Base-by-base conservation (phyloP, 2,797 vertebrate species). In the Lutjanus campechanus region DNA sequence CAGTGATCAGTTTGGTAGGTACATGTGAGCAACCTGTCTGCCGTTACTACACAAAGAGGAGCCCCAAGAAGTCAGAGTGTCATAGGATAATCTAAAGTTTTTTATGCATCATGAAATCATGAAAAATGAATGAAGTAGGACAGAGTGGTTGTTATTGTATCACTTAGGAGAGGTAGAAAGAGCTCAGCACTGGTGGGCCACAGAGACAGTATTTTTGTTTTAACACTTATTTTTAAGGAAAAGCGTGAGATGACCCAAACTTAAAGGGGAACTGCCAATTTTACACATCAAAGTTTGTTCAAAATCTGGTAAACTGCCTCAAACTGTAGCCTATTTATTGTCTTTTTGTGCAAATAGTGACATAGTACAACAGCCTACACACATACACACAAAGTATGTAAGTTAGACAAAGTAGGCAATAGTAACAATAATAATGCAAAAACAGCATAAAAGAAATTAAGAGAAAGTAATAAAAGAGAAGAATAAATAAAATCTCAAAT, bases 1-100 rank as follows among this genome's bases (percentile, higher is more conserved):
- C 74, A 47, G 36, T 51, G 68, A 55, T 75, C 22, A 50, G 43
- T 74, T 36, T 59, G 53, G 20, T 40, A 7, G 46, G 60, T 51
- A 53, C 47, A n/a, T 41, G 22, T 63, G 66, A 58, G 36, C 8
- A 41, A 72, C 29, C 49, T 15, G 51, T 55, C 62, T 61, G 46
- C 47, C 16, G 13, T 60, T 19, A 29, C n/a, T 40, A n/a, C 36
- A n/a, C 46, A 80, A 10, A 12, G 25, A 70, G 59, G 16, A 25
- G 11, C 43, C 9, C 3, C 13, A 10, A 50, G 16, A 20, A 50
- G n/a, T 20, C 6, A 47, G 16, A 47, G 41, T 25, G 8, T 59
- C 20, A 15, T 4, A 9, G n/a, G 16, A 44, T 10, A 47, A 66
- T n/a, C 16, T 54, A 16, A 66, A 62, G 29, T 47, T 54, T 40